A percentile compares a stretch with the other conserved stretches of the same genome.
phyloP scores from a whole-genome alignment of 2,797 vertebrate species.

The Zonotrichia albicollis region DNA sequence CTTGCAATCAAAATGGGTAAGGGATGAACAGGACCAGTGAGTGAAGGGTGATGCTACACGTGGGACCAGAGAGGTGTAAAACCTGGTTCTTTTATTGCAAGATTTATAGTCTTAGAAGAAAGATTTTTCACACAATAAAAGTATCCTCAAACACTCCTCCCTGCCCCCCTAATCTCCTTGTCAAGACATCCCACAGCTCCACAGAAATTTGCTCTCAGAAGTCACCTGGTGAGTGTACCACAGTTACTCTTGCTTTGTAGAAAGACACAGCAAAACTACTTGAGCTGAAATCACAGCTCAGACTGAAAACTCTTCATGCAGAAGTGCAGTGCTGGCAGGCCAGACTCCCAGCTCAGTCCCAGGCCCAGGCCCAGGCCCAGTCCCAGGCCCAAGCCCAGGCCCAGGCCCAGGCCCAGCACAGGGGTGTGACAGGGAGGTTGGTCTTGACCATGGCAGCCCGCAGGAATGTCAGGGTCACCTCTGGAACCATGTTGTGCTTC shows the following conservation, averaged over 20 bases:
- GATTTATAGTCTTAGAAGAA: neutral
- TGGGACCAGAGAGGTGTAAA: neutral
- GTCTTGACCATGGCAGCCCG: accelerated
- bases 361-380: neutral
- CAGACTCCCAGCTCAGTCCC: neutral
- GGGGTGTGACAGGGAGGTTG: neutral
- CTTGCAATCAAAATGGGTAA: neutral
- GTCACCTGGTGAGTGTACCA: neutral
- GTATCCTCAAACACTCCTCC: neutral
- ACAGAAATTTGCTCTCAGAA: neutral
- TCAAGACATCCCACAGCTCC: neutral
- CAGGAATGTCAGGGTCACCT: neutral
- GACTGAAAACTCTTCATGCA: neutral
- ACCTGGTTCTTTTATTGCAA: neutral
- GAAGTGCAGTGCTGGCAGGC: accelerated
- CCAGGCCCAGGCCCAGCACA: neutral
- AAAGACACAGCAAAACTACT: neutral
- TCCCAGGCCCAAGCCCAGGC: neutral
- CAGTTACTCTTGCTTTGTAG: neutral
- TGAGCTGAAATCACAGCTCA: neutral
- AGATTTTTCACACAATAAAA: neutral
- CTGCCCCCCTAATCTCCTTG: neutral
- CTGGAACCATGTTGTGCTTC: neutral
- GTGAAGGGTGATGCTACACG: accelerated
- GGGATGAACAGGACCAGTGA: neutral